phyloP scores from a whole-genome alignment of 2,888 invertebrate genomes.

The Chrysomela aeneicollis region DNA sequence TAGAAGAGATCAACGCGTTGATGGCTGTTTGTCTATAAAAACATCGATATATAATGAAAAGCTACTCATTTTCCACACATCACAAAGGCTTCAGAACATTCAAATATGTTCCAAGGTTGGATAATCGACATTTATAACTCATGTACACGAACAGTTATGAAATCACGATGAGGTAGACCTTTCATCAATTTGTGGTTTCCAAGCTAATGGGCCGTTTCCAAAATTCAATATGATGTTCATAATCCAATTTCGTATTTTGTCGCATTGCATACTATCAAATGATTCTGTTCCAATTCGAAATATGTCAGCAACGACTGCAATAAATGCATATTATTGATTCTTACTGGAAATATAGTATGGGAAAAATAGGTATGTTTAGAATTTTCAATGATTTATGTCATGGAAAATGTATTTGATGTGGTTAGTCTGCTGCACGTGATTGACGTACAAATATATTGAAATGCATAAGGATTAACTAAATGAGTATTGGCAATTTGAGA shows the following conservation, averaged over 20 bases:
- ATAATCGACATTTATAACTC: no score
- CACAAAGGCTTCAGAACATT: no score
- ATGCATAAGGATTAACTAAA: no score
- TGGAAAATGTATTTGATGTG: not conserved
- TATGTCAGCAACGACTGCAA: constrained; percentile 21
- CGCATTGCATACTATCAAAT: constrained; percentile 32
- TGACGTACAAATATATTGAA: not conserved
- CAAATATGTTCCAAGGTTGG: no score
- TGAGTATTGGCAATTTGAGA: no score
- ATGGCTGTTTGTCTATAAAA: no score
- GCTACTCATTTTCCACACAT: no score
- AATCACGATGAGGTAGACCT: constrained; percentile 35
- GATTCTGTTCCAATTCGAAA: constrained; percentile 30
- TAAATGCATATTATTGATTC: not conserved
- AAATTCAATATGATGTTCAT: constrained; percentile 33
- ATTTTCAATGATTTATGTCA: not conserved
- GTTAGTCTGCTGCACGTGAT: not conserved
- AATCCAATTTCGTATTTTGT: constrained; percentile 33
- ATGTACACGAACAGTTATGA: constrained; percentile 7
- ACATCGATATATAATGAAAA: no score
- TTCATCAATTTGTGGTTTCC: constrained; percentile 37
- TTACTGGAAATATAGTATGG: not conserved
- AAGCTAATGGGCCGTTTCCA: constrained; percentile 33
- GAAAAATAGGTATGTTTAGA: not conserved
- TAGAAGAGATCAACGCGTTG: no score